Percentiles rank a stretch among this genome's conserved stretches.
Evolutionary conservation across 2,113 vertebrate genomes (phyloP).

Genomic region (Cavia porcellus): DNA sequence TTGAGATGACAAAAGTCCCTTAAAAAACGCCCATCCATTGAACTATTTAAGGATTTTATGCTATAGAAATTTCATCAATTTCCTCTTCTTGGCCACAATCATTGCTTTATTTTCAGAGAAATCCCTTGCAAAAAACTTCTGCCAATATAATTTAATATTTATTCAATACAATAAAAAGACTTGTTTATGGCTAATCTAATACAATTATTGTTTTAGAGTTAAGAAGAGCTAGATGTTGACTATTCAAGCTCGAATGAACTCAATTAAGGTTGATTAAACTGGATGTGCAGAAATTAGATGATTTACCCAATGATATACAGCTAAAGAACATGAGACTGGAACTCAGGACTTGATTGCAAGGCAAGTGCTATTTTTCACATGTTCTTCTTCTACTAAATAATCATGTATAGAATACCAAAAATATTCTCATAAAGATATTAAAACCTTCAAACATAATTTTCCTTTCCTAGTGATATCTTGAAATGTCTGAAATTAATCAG

Average conservation of each 20-base stretch:
- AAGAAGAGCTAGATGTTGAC: background rate
- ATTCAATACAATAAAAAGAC: background rate
- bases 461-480: background rate
- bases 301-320: background rate
- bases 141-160: background rate
- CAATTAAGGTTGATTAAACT: background rate
- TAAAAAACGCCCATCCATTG: background rate
- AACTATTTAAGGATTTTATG: background rate
- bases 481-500: background rate
- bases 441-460: background rate
- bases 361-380: background rate
- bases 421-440: background rate
- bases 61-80: background rate
- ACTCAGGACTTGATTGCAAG: background rate
- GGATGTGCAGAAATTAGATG: background rate
- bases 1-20: background rate
- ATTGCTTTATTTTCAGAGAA: constrained; percentile 22
- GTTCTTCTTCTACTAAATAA: background rate
- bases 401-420: background rate
- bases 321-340: background rate
- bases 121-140: background rate
- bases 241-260: background rate
- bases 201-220: background rate
- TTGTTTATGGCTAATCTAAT: background rate
- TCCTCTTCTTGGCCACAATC: background rate